Evolutionary conservation across 1,140 invertebrate species (phyloP).

Genomic region (Scaptomyza pallida): DNA sequence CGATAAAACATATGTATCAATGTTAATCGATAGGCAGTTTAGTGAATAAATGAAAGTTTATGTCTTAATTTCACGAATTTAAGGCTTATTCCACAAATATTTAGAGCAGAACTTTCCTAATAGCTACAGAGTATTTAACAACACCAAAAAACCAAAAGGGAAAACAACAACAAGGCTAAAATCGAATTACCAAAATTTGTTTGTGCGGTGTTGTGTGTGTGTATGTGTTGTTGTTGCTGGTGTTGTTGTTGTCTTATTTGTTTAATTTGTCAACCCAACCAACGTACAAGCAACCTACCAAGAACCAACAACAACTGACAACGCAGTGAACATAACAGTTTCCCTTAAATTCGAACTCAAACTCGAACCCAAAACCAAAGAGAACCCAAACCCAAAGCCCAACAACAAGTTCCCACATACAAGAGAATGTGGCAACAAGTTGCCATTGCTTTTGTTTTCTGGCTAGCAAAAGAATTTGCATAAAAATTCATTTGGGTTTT

Average conservation of each 20-base stretch:
- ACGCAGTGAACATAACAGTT: conserved; percentile 1
- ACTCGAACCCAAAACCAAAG: conserved; percentile 9
- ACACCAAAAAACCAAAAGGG: too few relatives aligned
- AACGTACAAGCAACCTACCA: not conserved
- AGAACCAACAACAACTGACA: conserved; percentile 24
- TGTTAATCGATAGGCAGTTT: too few relatives aligned
- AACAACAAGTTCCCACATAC: not conserved
- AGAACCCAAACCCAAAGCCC: conserved; percentile 2
- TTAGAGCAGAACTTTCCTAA: too few relatives aligned
- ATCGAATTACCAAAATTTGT: conserved; percentile 65
- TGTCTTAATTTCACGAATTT: too few relatives aligned
- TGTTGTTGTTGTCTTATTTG: conserved; percentile 71
- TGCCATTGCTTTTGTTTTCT: conserved; percentile 22
- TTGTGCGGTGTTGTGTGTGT: conserved; percentile 1
- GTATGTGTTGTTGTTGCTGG: conserved; percentile 27
- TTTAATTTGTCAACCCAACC: conserved; percentile 68
- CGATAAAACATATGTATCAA: too few relatives aligned
- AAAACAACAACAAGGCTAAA: conserved; percentile 33
- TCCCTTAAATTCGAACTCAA: conserved; percentile 42
- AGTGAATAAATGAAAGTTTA: too few relatives aligned
- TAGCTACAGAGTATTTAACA: conserved; percentile 13
- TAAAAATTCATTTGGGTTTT: conserved; percentile 65
- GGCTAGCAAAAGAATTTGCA: conserved; percentile 67
- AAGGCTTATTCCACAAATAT: too few relatives aligned
- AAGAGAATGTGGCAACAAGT: conserved; percentile 42